Conservation (phyloP, 1,140 invertebrate genomes). For the Phthorimaea operculella region DNA sequence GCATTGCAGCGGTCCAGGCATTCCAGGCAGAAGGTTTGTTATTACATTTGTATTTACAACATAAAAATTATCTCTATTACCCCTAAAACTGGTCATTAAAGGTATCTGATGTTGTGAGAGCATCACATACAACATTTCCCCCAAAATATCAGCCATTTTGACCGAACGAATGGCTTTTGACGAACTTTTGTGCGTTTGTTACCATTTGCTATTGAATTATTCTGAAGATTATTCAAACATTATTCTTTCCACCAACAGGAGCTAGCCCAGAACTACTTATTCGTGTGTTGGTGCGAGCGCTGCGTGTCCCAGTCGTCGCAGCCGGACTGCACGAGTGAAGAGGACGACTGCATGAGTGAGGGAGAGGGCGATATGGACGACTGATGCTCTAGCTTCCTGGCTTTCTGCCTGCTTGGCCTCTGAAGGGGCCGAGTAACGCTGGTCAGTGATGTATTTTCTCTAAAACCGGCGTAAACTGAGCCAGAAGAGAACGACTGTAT, state of each 20-base stretch:
- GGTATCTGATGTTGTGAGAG: too few species aligned
- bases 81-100: too few species aligned
- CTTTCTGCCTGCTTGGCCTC: constrained; percentile 57
- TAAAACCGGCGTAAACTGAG: too few species aligned
- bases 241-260: constrained; percentile 48
- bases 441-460: too few species aligned
- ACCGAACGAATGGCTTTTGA: too few species aligned
- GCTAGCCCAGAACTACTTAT: constrained; percentile 86
- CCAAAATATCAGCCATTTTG: too few species aligned
- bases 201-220: too few species aligned
- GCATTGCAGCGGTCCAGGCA: constrained; percentile 82
- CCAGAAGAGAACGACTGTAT: constrained; percentile 52
- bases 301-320: constrained; percentile 80
- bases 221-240: neutral
- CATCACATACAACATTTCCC: too few species aligned
- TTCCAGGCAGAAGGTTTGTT: constrained; percentile 82
- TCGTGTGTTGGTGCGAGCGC: constrained; percentile 83
- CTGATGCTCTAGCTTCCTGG: constrained; percentile 66
- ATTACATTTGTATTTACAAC: too few species aligned
- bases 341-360: constrained; percentile 66
- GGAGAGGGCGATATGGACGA: constrained; percentile 66
- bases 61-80: too few species aligned
- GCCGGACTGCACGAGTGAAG: constrained; percentile 84
- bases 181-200: too few species aligned
- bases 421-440: constrained; percentile 15